A percentile compares a stretch with the other conserved stretches of the same genome.
Conservation (phyloP, 2,113 vertebrate species). For the Sylvia atricapilla region DNA sequence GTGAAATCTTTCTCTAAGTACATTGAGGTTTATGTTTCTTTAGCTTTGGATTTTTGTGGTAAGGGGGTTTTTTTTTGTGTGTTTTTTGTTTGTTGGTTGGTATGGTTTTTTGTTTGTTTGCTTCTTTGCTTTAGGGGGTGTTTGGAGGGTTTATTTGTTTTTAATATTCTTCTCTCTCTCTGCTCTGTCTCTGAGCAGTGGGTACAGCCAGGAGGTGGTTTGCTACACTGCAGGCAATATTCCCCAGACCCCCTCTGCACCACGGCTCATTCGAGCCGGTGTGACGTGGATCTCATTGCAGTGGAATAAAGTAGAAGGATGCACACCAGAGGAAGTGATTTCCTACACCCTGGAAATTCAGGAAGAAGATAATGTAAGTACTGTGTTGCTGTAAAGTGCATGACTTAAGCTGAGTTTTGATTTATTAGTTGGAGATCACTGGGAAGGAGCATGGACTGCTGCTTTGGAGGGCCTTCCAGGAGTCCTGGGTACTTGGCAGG, state of each 20-base stretch:
- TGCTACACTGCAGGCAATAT: slow-evolving; percentile 92
- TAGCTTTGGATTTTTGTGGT: neutral
- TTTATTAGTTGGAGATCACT: neutral
- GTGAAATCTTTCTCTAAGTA: neutral
- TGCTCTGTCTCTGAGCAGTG: slow-evolving; percentile 70
- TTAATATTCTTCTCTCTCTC: neutral
- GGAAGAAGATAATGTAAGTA: slow-evolving; percentile 90
- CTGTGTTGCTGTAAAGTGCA: fast-evolving
- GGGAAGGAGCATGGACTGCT: neutral
- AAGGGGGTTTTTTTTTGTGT: neutral
- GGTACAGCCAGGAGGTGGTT: slow-evolving; percentile 92
- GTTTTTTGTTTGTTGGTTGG: neutral
- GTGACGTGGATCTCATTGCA: slow-evolving; percentile 92
- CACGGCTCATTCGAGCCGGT: slow-evolving; percentile 87
- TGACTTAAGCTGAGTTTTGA: neutral
- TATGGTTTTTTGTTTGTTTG: neutral
- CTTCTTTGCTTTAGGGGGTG: neutral
- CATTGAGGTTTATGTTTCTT: neutral
- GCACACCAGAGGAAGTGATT: slow-evolving; percentile 85
- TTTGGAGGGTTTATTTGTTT: neutral
- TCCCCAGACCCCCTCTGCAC: slow-evolving; percentile 89
- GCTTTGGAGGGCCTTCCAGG: neutral
- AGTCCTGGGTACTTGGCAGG: neutral
- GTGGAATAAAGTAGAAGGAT: slow-evolving; percentile 91
- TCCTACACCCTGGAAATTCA: slow-evolving; percentile 96